A percentile compares a stretch with the other conserved stretches of the same genome.
phyloP scores from a whole-genome alignment of 2,888 invertebrate genomes.

The Eupithecia pulchellata region DNA sequence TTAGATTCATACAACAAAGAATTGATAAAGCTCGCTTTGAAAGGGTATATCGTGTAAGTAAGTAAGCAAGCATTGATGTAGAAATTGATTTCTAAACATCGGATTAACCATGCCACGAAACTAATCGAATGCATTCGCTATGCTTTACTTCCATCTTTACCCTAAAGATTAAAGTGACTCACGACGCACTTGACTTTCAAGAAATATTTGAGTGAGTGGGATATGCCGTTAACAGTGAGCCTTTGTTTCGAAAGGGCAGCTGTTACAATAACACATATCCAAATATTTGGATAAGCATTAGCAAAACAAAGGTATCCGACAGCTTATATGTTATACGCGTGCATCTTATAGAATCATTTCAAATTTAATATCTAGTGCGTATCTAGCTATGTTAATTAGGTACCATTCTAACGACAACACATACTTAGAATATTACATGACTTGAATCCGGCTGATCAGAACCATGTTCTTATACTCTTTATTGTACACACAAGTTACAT shows the following conservation, averaged over 20 bases:
- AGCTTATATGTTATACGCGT: not conserved
- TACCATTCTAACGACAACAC: constrained; percentile 15
- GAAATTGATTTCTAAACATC: constrained; percentile 51
- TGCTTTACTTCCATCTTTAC: constrained; percentile 44
- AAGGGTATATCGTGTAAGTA: not conserved
- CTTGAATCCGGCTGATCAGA: constrained; percentile 21
- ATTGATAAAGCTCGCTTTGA: not conserved
- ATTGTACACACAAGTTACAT: too few relatives aligned
- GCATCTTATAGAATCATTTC: not conserved
- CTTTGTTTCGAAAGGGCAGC: constrained; percentile 38
- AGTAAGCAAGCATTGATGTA: not conserved
- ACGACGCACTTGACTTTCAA: constrained; percentile 54
- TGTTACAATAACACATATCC: constrained; percentile 17
- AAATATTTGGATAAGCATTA: constrained; percentile 23
- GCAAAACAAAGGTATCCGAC: constrained; percentile 1
- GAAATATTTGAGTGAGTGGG: constrained; percentile 51
- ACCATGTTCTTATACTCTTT: too few relatives aligned
- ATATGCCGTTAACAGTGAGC: constrained; percentile 45
- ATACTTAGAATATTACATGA: constrained; percentile 4
- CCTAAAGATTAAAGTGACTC: constrained; percentile 53
- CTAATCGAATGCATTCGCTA: constrained; percentile 59
- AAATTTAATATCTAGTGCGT: not conserved
- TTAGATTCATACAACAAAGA: not conserved
- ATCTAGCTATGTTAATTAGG: constrained; percentile 35
- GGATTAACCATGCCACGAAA: constrained; percentile 57